Evolutionary conservation across 2,113 vertebrate genomes (phyloP), one percentile per base, ranked within the genome.

Genomic region (Anhinga rufa): DNA sequence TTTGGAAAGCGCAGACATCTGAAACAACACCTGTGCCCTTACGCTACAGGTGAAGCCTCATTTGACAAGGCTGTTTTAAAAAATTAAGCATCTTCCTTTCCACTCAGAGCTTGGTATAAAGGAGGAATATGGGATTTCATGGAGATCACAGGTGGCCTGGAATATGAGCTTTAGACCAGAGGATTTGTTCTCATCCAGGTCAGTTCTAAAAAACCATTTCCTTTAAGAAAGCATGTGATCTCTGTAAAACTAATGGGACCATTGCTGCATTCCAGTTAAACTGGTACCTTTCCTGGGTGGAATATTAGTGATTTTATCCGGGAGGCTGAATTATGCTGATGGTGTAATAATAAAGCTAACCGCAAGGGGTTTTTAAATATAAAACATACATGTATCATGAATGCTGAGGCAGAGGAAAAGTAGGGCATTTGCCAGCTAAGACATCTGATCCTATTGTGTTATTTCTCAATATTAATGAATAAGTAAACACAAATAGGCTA

Each of bases 391-490:
- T 14, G 32, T 61, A 17, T 74, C 31, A 8, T 36, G 66, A 84
- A 16, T 44, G 48, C 76, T 84, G 82, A 81, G 64, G 80, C 42
- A 93, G 85, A 58, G 48, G 49, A 84, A 82, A 93, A 89, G 60
- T 25, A 78, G 76, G 77, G 77, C 86, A 64, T 57, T 95, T 77
- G 72, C 80, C 66, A 85, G 77, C 71, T 32, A 72, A 76, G 94
- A 92, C 82, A 83, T 72, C 66, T 57, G 91, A 93, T 90, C 74
- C 68, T 69, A 42, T 78, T 95, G 89, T 84, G 81, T 26, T 92
- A 65, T 90, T 91, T 78, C 89, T 91, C 82, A 90, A 58, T 92
- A 88, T 95, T 84, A 94, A 93, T 86, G 86, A 97, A 64, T 55
- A 94, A 90, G 78, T 86, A 92, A 93, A 96, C 75, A 91, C 83